A percentile compares a stretch with the other conserved stretches of the same genome.
Evolutionary conservation across 2,797 vertebrate genomes (phyloP).

Genomic region (Periophthalmus magnuspinnatus): DNA sequence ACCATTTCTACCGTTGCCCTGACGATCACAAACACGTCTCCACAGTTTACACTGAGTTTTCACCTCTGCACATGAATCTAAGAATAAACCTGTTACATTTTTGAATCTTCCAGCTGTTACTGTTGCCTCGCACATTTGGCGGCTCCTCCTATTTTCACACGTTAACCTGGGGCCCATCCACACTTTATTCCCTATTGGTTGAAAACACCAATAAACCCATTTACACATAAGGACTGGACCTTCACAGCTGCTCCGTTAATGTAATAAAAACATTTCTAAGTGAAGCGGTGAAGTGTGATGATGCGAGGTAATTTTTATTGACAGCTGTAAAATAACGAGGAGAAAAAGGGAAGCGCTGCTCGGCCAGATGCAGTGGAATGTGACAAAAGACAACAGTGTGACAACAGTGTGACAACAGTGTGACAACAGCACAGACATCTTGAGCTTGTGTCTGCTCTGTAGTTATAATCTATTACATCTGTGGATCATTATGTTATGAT

Average conservation of each 20-base stretch:
- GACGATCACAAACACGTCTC: background rate
- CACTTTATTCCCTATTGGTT: constrained; percentile 12
- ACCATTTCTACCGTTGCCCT: background rate
- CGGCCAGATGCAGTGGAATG: constrained; percentile 34
- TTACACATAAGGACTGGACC: constrained; percentile 36
- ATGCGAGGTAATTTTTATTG: constrained; percentile 48
- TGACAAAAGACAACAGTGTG: no score
- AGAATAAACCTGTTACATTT: constrained; percentile 23
- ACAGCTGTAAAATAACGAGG: constrained; percentile 31
- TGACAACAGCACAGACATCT: constrained; percentile 5
- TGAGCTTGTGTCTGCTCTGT: no score
- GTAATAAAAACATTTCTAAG: constrained; percentile 17
- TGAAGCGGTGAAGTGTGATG: constrained; percentile 21
- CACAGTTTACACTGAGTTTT: background rate
- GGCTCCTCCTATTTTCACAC: constrained; percentile 15
- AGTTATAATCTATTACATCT: no score
- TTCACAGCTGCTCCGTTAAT: constrained; percentile 40
- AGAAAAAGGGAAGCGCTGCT: background rate
- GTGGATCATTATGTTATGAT: no score
- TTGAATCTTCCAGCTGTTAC: constrained; percentile 18
- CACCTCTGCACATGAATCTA: background rate
- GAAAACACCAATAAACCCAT: constrained; percentile 40
- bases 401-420: constrained; percentile 15
- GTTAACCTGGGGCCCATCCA: constrained; percentile 43
- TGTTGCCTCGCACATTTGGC: constrained; percentile 30